Evolutionary conservation across 2,888 invertebrate species (phyloP).

Genomic region (Dynastes maya): DNA sequence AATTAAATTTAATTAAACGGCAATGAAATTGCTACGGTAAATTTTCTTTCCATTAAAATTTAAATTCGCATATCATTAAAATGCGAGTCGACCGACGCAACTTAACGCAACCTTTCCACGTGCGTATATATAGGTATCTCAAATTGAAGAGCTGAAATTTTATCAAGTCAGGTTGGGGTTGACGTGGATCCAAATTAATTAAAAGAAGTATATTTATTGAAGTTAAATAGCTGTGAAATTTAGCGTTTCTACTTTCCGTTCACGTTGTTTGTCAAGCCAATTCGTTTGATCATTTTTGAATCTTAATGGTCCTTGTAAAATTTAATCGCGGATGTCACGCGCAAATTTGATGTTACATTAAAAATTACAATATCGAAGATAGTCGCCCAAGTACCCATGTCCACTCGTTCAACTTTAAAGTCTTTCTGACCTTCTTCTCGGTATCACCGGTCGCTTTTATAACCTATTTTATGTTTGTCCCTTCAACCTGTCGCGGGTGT

Average conservation of each 20-base stretch:
- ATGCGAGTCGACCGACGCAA: neutral
- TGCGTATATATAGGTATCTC: neutral
- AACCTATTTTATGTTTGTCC: too few species aligned
- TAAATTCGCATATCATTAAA: neutral
- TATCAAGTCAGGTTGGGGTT: neutral
- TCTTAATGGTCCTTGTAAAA: too few species aligned
- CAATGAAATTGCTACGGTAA: neutral
- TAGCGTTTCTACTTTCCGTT: neutral
- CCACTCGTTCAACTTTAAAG: too few species aligned
- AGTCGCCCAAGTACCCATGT: too few species aligned
- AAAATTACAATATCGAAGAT: too few species aligned
- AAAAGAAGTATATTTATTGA: neutral
- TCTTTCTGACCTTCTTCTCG: too few species aligned
- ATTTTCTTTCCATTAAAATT: slow-evolving; percentile 15
- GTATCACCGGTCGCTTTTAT: too few species aligned
- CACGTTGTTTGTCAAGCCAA: too few species aligned
- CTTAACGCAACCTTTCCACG: neutral
- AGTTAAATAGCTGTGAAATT: neutral
- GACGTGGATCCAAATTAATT: neutral
- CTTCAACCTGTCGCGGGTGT: too few species aligned
- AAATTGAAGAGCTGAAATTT: neutral
- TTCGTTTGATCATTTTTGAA: too few species aligned
- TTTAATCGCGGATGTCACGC: too few species aligned
- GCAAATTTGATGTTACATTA: too few species aligned
- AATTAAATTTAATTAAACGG: slow-evolving; percentile 9